A percentile compares a stretch with the other conserved stretches of the same genome.
These are phyloP conservation scores for Stegastes partitus DNA, from an alignment of 2,113 vertebrate genomes.

Conservation along the genomic window DNA sequence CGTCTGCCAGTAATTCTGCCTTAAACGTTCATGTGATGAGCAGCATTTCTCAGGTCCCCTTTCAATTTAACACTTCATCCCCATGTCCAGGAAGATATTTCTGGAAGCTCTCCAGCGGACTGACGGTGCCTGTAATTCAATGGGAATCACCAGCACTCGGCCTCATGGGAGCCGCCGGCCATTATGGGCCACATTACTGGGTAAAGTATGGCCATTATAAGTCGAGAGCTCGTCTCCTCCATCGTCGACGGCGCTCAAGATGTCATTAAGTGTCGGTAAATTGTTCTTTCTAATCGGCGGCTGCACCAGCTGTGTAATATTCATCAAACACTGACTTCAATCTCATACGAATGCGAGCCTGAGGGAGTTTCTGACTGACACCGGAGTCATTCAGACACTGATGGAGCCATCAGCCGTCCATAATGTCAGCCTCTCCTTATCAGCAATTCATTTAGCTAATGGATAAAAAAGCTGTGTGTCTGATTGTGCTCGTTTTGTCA, in stretches of 20 bases:
- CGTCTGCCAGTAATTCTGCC: too few relatives aligned
- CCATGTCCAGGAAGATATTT: not conserved
- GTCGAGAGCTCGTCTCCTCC: not conserved
- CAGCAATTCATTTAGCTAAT: too few relatives aligned
- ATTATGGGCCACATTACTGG: not conserved
- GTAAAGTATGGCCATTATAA: constrained; percentile 1
- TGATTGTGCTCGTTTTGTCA: too few relatives aligned
- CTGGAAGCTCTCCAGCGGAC: not conserved
- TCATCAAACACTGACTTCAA: not conserved
- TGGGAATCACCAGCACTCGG: not conserved
- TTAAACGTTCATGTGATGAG: not conserved
- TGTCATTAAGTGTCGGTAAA: not conserved
- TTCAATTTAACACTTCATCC: not conserved
- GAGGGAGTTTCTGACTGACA: not conserved
- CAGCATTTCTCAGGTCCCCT: too few relatives aligned
- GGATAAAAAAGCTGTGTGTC: too few relatives aligned
- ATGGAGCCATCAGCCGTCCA: too few relatives aligned
- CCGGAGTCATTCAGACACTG: not conserved
- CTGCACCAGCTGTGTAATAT: not conserved
- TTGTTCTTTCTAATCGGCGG: not conserved
- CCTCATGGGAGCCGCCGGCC: constrained; percentile 5
- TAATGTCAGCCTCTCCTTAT: too few relatives aligned
- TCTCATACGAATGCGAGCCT: not conserved
- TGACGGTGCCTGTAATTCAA: constrained; percentile 3
- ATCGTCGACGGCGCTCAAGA: not conserved